Evolutionary conservation across 2,888 invertebrate species (phyloP), one percentile per base, ranked within the genome.

Genomic region (Agrotis clavis): DNA sequence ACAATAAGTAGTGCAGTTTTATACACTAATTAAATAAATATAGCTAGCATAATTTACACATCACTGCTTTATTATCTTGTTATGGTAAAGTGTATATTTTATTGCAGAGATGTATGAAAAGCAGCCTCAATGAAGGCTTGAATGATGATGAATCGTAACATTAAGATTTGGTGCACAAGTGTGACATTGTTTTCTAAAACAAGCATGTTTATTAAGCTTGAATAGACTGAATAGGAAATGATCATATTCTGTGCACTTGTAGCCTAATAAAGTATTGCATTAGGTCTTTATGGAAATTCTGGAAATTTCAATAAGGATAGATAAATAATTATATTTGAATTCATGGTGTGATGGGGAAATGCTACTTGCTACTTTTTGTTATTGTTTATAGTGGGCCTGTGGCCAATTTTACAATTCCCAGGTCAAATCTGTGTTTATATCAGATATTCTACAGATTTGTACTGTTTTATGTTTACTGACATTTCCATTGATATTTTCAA

Each of bases 1-100:
- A 88, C 87, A 88, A 81, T 86, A 78, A 89, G 87, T 91, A 90
- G 87, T 87, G 78, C 88, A 84, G 54, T 74, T 81, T 75, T 75
- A 75, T 77, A 84, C 53, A 74, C 54, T 63, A 69, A 72, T 53
- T 19, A 54, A 63, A 74, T 70, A 16, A 78, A 79, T 79, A 67
- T 81, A 79, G 74, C 67, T 81, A 84, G 79, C 64, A 65, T 77
- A 83, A 80, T 69, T n/a, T 69, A 74, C 65, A 65, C 74, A 66
- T 86, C 71, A 68, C 83, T 68, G 71, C 75, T 63, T 70, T 53
- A 48, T 53, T 61, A 19, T 63, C 64, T 70, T 74, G 64, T 81
- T 84, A 63, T 60, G 53, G 51, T 84, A 30, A 71, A 66, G 18
- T 81, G 79, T 77, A 70, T 70, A 79, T 67, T 84, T 77, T 84